Conservation (phyloP, 2,888 invertebrate species). For the Epinotia demarniana region DNA sequence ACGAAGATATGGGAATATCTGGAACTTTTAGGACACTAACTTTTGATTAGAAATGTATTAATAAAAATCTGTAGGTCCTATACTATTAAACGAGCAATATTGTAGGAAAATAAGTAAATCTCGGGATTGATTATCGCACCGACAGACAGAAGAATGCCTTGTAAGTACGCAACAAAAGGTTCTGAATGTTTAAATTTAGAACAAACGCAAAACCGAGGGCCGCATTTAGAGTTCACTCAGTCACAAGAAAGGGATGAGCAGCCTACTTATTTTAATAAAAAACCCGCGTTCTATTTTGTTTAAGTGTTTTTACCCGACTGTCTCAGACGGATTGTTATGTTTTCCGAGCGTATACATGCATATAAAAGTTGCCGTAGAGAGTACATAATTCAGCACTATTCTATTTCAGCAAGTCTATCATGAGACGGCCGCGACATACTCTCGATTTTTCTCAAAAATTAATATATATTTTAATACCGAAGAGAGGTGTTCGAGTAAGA, state of each 20-base stretch:
- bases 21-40: conserved; percentile 5
- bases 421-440: too few relatives aligned
- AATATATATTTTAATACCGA: too few relatives aligned
- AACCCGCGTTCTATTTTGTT: neutral
- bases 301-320: too few relatives aligned
- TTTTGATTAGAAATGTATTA: neutral
- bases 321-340: too few relatives aligned
- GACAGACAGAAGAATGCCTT: neutral
- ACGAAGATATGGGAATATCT: neutral
- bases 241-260: neutral
- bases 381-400: too few relatives aligned
- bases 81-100: too few relatives aligned
- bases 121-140: neutral
- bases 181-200: conserved; percentile 18
- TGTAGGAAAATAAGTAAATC: neutral
- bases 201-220: conserved; percentile 26
- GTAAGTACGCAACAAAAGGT: conserved; percentile 13
- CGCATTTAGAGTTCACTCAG: conserved; percentile 23
- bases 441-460: too few relatives aligned
- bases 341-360: too few relatives aligned
- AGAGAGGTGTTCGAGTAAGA: too few relatives aligned
- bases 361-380: too few relatives aligned
- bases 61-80: too few relatives aligned
- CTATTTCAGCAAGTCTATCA: too few relatives aligned
- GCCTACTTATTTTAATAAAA: neutral